Evolutionary conservation across 1,140 invertebrate genomes (phyloP), one percentile per base, ranked within the genome.

Genomic region (Trachymyrmex cornetzi): DNA sequence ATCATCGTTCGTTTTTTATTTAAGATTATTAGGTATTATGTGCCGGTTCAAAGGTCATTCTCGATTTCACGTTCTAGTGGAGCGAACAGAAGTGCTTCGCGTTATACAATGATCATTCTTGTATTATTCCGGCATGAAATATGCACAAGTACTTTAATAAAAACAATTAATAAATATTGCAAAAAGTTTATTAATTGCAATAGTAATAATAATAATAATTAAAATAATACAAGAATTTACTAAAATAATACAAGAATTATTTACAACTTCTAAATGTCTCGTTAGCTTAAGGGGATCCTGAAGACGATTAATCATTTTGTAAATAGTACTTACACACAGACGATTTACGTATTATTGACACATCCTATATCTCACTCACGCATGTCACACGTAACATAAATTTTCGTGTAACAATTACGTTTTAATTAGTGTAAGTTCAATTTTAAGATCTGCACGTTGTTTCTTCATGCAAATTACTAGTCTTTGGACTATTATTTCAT

Each of bases 31-130:
- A 71, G 22, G 19, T n/a, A 44, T 81, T 57, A 61, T 57, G 57
- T 57, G 38, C 24, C 44, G n/a, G 34, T 63, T 50, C 69, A 84
- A 84, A 84, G 80, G 67, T 82, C 38, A 74, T 61, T 75, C 27
- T 59, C 11, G 19, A 81, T 34, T 69, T 19, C 5, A 48, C 16
- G 12, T 61, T 61, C 30, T 30, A 30, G 11, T 5, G 4, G 16
- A 34, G 16, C 48, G 16, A 11, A 14, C 48, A 81, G 50, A 44
- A 44, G 11, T 14, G 24, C 19, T 16, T 77, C 11, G 4, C 16
- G 14, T n/a, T 50, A 64, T n/a, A 63, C 30, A 3, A 50, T 53
- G 14, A 22, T 53, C 9, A 81, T 1, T 12, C 3, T 59, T 1
- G 14, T 48, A 55, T 24, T 69, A 57, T 69, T 66, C 9, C 4